Conservation (phyloP, 2,113 vertebrate genomes). For the Geococcyx californianus region DNA sequence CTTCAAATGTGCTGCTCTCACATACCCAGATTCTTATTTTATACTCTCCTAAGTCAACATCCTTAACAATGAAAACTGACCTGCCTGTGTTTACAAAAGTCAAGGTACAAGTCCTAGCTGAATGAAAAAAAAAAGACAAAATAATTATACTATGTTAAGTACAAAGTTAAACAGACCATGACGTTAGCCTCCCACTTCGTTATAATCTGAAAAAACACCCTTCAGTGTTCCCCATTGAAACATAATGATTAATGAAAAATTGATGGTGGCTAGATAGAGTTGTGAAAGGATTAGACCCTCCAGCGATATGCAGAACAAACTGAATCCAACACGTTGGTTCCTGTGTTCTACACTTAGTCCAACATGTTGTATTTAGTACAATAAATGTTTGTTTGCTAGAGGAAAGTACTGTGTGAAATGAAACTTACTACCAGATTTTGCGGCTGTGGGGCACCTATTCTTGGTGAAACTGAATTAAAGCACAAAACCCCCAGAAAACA, state of each 20-base stretch:
- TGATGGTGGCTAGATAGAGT: constrained; percentile 33
- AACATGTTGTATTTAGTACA: constrained; percentile 49
- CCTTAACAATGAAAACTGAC: constrained; percentile 36
- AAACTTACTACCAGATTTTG: background rate
- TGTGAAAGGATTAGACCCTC: constrained; percentile 55
- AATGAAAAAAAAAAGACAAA: background rate
- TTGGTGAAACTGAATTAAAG: background rate
- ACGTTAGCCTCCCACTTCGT: constrained; percentile 40
- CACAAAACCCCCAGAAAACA: background rate
- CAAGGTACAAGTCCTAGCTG: constrained; percentile 6
- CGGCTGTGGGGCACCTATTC: background rate
- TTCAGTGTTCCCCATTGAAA: constrained; percentile 60
- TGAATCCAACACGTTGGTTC: constrained; percentile 49
- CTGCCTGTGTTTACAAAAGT: constrained; percentile 51
- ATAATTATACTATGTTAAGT: constrained; percentile 36
- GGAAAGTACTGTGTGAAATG: constrained; percentile 17
- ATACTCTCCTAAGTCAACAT: constrained; percentile 50
- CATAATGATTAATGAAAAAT: constrained; percentile 58
- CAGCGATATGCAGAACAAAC: constrained; percentile 56
- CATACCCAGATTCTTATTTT: background rate
- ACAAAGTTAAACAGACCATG: constrained; percentile 61
- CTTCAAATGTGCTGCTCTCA: background rate
- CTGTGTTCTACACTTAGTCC: constrained; percentile 49
- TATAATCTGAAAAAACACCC: constrained; percentile 61
- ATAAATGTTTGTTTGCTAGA: constrained; percentile 35